Base-by-base conservation (phyloP, 2,888 invertebrate species). In the Chorisops tibialis region DNA sequence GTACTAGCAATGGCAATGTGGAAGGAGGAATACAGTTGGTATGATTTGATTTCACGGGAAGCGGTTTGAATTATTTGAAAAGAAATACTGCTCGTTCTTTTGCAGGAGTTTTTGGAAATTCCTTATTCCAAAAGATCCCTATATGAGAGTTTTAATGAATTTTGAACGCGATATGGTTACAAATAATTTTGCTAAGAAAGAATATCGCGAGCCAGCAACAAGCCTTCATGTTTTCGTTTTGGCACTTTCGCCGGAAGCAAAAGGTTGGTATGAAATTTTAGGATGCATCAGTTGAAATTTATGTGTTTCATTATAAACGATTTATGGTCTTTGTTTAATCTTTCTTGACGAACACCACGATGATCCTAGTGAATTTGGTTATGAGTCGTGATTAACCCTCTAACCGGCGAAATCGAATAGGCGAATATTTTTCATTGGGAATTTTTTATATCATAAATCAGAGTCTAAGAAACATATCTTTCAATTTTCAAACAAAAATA, bases 141-240 rank as follows among this genome's bases (percentile, higher is more conserved):
- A 12, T 41, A 6, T n/a, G 6, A 12, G n/a, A 41, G 6, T 41
- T 41, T 6, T 41, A n/a, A n/a, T 7, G n/a, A 41, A 16, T 19
- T 19, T 47, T 19, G 47, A 18, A 47, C 18, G 47, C 14, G 49
- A 49, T 49, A 49, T 49, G 49, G 24, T 49, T 14, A 24, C 14
- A 14, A 24, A 22, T 9, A 22, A 49, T 49, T 22, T 49, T 24
- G n/a, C n/a, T 22, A 49, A 49, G n/a, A 24, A 3, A 24, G 22
- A 22, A 49, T n/a, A 24, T n/a, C 9, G 49, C 4, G 30, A 24
- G 12, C n/a, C 30, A 24, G 14, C 49, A 4, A 24, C 49, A 9
- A 49, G 49, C 14, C 30, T n/a, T 49, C 49, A 49, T 24, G 30
- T 49, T 5, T 49, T 49, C 30, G 49, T n/a, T 24, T n/a, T 49